A percentile compares a stretch with the other conserved stretches of the same genome.
phyloP scores from a whole-genome alignment of 2,888 invertebrate species.

The Emmelina monodactyla region DNA sequence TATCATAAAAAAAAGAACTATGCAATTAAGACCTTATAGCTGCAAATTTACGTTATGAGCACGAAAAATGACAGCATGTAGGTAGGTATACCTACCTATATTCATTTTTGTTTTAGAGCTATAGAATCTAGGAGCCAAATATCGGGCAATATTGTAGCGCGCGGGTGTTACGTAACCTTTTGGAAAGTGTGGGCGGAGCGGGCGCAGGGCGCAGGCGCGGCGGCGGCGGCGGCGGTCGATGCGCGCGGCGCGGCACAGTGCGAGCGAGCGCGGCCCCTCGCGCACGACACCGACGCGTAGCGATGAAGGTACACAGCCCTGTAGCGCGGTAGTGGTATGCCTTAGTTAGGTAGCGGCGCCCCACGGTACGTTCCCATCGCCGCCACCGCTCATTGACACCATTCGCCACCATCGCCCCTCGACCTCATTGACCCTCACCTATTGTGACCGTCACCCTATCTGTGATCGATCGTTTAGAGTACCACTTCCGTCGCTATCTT shows the following conservation, averaged over 20 bases:
- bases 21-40: background rate
- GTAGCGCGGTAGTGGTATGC: slow-evolving; percentile 48
- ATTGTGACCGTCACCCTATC: slow-evolving; percentile 18
- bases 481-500: no score
- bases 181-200: background rate
- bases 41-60: no score
- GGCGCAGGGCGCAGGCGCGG: slow-evolving; percentile 8
- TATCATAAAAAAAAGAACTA: background rate
- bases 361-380: slow-evolving; percentile 40
- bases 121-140: background rate
- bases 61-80: no score
- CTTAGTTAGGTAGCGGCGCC: slow-evolving; percentile 39
- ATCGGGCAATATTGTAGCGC: no score
- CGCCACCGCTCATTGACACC: slow-evolving; percentile 20
- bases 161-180: no score
- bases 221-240: slow-evolving; percentile 13
- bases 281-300: slow-evolving; percentile 29
- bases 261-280: slow-evolving; percentile 20
- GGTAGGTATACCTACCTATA: background rate
- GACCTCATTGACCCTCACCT: slow-evolving; percentile 20
- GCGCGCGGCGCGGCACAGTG: slow-evolving; percentile 6
- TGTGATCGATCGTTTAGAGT: slow-evolving; percentile 17
- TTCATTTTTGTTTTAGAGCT: background rate
- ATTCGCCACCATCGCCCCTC: slow-evolving; percentile 14
- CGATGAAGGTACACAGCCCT: slow-evolving; percentile 57